A percentile compares a stretch with the other conserved stretches of the same genome.
Conservation (phyloP, 2,113 vertebrate species). For the Sus scrofa region DNA sequence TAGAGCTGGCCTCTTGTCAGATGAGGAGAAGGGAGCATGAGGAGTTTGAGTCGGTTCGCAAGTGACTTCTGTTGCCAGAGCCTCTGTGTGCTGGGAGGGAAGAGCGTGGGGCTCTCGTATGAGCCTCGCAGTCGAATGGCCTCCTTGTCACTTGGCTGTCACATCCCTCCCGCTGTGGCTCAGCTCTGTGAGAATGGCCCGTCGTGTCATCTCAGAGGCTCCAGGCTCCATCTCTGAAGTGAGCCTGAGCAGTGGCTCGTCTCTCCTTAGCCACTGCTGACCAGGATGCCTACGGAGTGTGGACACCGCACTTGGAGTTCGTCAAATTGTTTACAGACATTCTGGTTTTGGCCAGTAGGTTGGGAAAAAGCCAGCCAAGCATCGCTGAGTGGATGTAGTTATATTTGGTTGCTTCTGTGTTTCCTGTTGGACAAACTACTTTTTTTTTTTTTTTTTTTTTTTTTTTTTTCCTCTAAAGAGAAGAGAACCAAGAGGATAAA, state of each 20-base stretch:
- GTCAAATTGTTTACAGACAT: constrained; percentile 56
- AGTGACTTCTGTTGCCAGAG: constrained; percentile 8
- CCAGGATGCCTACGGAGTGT: constrained; percentile 2
- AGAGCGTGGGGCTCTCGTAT: constrained; percentile 25
- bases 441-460: background rate
- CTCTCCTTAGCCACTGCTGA: background rate
- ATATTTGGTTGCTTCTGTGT: constrained; percentile 55
- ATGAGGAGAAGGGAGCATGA: background rate
- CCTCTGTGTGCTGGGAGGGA: constrained; percentile 29
- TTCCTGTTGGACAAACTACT: constrained; percentile 65
- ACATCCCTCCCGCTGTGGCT: background rate
- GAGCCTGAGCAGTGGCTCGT: background rate
- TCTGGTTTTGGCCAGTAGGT: constrained; percentile 64
- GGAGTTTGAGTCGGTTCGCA: background rate
- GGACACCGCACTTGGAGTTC: constrained; percentile 12
- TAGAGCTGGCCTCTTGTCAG: constrained; percentile 3
- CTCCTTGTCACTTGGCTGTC: constrained; percentile 13
- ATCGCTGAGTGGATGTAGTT: constrained; percentile 59
- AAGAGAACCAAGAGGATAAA: background rate
- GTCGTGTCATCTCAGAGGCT: background rate
- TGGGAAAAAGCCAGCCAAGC: constrained; percentile 56
- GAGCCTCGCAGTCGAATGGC: constrained; percentile 18
- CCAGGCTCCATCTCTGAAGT: constrained; percentile 28
- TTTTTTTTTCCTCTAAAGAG: constrained; percentile 36
- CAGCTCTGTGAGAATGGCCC: background rate